Base-by-base conservation (phyloP, 2,113 vertebrate species). In the Tamias sibiricus region DNA sequence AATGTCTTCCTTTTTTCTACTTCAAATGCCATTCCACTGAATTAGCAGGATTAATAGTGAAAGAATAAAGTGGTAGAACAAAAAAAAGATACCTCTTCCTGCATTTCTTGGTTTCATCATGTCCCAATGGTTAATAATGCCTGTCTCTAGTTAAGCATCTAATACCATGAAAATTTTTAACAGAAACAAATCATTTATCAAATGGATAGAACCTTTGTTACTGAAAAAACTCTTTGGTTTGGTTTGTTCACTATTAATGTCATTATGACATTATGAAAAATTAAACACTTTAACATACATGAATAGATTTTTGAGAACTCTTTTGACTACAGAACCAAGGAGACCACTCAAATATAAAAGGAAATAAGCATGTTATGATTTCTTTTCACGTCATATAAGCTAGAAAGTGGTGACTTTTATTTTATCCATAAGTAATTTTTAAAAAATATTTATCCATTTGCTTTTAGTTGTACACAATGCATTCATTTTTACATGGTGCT, bases 301-400 rank as follows among this genome's bases (percentile, higher is more conserved):
- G 74, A 85, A 69, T 81, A 68, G 44, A 47, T 47, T 91, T 91
- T 80, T 94, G 52, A 62, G 30, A 86, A 64, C 57, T 92, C 47
- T 94, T 7, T 72, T 52, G 42, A 69, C 71, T 64, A 40, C 1
- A 44, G 59, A 75, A 82, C 59, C 35, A 66, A 66, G 85, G 40
- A 96, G 52, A 86, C 87, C 8, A 82, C 0, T 64, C 30, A 62
- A 85, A 59, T 47, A 0, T 44, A 79, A 94, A 95, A 59, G 69
- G 35, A 84, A 95, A 80, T 72, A 30, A 84, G 17, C 44, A 75
- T 91, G 57, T 14, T 89, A 68, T 66, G 12, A 37, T 81, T 95
- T 97, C 8, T 81, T 94, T 86, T 87, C 40, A 83, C 19, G 22
- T 32, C 47, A 94, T 22, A 40, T 20, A 81, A 83, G n/a, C 66